Evolutionary conservation across 2,888 invertebrate species (phyloP), one percentile per base, ranked within the genome.

Genomic region (Cenopis cana): DNA sequence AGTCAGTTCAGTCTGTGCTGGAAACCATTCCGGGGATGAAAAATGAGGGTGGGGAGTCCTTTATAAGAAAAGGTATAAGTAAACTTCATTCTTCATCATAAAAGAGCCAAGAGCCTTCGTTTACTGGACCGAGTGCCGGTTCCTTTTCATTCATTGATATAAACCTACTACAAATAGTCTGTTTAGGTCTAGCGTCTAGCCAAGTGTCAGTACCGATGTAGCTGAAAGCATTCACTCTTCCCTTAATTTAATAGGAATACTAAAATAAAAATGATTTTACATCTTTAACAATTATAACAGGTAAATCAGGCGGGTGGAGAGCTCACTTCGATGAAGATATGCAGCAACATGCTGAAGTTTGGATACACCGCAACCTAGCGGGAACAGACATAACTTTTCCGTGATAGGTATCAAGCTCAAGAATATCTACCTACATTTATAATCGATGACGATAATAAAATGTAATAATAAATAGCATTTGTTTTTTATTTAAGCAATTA

Each of bases 281-380:
- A n/a, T n/a, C n/a, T n/a, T n/a, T n/a, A n/a, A n/a, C n/a, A 24
- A 24, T 4, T 20, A 0, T 24, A 38, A 14, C 67, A 77, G 96
- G 95, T 46, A 85, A 86, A 76, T 89, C 77, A 54, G 91, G 95
- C 1, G 94, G 94, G 49, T 96, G 96, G 95, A 94, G 89, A 69
- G 91, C 94, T 17, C 93, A 95, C 76, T 95, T 96, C 78, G 94
- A 94, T 10, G 89, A 93, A 6, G 93, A 95, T 76, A 87, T 96
- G 68, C 92, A 92, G 69, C 81, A 86, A 52, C 86, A 91, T 71
- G 95, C 95, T 20, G 94, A 96, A 73, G 79, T 90, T 56, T 96
- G 95, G 95, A 95, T 95, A 33, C 82, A 86, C 24, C 85, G 94
- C 61, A 94, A 95, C 86, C 82, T 94, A 38, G 81, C 88, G 72